Conservation (phyloP, 2,113 vertebrate species). For the Pteronura brasiliensis region DNA sequence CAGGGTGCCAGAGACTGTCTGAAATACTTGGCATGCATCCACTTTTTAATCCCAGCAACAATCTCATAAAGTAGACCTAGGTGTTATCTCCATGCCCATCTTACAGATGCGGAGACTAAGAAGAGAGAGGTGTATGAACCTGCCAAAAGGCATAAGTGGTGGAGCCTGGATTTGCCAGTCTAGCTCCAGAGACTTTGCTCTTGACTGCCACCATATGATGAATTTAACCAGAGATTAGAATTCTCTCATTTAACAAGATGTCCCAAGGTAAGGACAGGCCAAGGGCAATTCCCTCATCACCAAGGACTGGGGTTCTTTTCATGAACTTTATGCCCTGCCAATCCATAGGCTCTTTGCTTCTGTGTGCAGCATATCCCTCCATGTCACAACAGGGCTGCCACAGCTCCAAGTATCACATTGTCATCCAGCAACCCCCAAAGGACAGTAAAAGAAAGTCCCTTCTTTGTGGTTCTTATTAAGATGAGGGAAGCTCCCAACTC, state of each 20-base stretch:
- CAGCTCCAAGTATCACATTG: not conserved
- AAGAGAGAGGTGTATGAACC: not conserved
- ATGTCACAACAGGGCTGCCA: not conserved
- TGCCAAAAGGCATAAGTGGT: not conserved
- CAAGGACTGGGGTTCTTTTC: not conserved
- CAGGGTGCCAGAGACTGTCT: not conserved
- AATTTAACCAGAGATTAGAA: too few relatives aligned
- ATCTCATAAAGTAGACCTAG: not conserved
- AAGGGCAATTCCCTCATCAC: not conserved
- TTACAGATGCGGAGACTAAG: not conserved
- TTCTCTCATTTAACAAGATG: not conserved
- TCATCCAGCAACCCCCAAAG: not conserved
- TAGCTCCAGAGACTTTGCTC: not conserved
- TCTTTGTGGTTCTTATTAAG: not conserved
- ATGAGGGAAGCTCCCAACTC: not conserved
- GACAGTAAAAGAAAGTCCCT: not conserved
- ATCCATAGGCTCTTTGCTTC: not conserved
- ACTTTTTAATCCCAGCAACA: not conserved
- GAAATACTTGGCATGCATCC: not conserved
- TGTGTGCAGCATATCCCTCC: not conserved
- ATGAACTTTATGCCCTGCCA: not conserved
- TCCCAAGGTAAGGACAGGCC: not conserved
- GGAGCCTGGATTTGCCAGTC: not conserved
- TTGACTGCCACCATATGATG: not conserved
- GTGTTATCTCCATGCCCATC: not conserved